phyloP scores from a whole-genome alignment of 2,797 vertebrate species.

The Cuculus canorus region DNA sequence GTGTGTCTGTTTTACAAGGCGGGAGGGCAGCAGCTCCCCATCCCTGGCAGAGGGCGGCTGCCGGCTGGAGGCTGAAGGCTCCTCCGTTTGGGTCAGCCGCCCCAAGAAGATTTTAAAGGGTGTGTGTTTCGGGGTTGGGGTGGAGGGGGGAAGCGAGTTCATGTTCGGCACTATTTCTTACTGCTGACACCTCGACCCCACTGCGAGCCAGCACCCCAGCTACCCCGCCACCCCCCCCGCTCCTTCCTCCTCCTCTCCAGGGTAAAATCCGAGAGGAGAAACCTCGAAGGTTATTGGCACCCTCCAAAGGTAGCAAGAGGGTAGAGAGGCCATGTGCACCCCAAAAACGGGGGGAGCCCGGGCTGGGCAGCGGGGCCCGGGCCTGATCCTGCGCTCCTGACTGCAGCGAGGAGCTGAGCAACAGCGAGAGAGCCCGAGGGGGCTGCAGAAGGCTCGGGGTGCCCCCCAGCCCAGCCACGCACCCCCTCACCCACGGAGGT shows the following conservation, averaged over 20 bases:
- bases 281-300: not conserved
- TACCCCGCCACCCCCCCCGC: not conserved
- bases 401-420: not conserved
- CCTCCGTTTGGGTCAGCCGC: not conserved
- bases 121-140: not conserved
- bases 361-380: not conserved
- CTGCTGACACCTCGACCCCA: conserved; percentile 44
- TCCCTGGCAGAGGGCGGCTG: not conserved
- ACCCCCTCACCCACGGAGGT: not conserved
- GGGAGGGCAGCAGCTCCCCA: not conserved
- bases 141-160: not conserved
- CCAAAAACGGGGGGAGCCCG: not conserved
- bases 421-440: not conserved
- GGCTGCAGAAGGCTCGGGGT: no score
- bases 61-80: not conserved
- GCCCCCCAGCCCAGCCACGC: not conserved
- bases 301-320: not conserved
- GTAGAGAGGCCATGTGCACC: not conserved
- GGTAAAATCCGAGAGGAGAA: not conserved
- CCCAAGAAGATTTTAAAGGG: conserved; percentile 23
- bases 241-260: not conserved
- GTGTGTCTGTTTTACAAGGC: not conserved
- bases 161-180: conserved; percentile 44
- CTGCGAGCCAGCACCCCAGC: not conserved
- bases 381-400: not conserved